Evolutionary conservation across 2,888 invertebrate genomes (phyloP).

Genomic region (Listrodromus nycthemerus): DNA sequence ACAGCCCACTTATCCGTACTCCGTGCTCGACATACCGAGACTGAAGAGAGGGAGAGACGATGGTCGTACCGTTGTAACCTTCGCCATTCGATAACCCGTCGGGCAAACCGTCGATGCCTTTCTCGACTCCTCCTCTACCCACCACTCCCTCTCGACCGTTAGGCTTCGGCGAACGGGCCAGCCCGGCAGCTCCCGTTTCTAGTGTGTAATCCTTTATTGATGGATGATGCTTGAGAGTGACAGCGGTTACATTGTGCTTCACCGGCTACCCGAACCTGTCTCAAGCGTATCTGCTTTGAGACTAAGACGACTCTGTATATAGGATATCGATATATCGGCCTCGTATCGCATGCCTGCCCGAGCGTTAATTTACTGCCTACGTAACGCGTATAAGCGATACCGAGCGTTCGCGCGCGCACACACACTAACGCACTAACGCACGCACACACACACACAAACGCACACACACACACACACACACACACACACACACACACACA

Average conservation of each 20-base stretch:
- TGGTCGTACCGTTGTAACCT: slow-evolving; percentile 19
- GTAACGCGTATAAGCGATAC: slow-evolving; percentile 13
- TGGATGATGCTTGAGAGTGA: slow-evolving; percentile 69
- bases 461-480: background rate
- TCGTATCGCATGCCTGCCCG: slow-evolving; percentile 3
- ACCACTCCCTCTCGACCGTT: background rate
- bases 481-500: background rate
- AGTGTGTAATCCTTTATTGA: slow-evolving; percentile 68
- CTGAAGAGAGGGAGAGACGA: background rate
- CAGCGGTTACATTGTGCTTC: slow-evolving; percentile 54
- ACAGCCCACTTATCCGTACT: slow-evolving; percentile 28
- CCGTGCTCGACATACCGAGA: slow-evolving; percentile 6
- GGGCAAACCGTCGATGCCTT: slow-evolving; percentile 53
- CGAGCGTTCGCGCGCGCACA: background rate
- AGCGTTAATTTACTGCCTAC: slow-evolving; percentile 10
- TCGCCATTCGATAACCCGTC: slow-evolving; percentile 45
- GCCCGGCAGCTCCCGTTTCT: slow-evolving; percentile 37
- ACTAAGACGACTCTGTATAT: slow-evolving; percentile 31
- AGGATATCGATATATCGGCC: slow-evolving; percentile 25
- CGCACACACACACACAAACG: background rate
- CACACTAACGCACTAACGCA: too few species aligned
- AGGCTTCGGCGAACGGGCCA: background rate
- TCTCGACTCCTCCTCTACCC: background rate
- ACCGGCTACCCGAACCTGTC: slow-evolving; percentile 45
- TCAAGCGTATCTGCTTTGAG: slow-evolving; percentile 59